Conservation (phyloP, 1,140 invertebrate species). For the Nasonia longicornis region DNA sequence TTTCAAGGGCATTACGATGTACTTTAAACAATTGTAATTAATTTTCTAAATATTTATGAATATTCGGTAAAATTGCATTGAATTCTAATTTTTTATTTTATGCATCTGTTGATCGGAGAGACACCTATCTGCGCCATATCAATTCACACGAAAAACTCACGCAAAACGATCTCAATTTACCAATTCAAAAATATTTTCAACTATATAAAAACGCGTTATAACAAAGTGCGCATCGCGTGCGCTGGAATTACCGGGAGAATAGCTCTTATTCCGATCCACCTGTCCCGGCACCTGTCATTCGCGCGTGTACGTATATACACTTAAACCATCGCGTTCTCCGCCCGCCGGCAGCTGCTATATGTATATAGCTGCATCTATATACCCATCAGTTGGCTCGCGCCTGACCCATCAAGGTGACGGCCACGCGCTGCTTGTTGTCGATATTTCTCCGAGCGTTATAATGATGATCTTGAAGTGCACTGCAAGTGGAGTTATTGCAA, state of each 20-base stretch:
- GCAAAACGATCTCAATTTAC: too few species aligned
- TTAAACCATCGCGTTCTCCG: slow-evolving; percentile 11
- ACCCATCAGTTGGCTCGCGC: background rate
- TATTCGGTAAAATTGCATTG: too few species aligned
- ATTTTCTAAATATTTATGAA: too few species aligned
- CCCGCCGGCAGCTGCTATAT: slow-evolving; percentile 2
- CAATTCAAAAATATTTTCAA: too few species aligned
- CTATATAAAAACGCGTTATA: background rate
- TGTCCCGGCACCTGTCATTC: slow-evolving; percentile 18
- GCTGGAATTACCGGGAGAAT: background rate
- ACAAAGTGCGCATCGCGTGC: background rate
- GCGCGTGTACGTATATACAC: background rate
- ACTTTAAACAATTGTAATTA: too few species aligned
- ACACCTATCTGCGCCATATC: too few species aligned
- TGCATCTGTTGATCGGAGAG: too few species aligned
- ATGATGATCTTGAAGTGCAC: background rate
- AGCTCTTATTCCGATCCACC: slow-evolving; percentile 11
- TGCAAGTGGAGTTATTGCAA: too few species aligned
- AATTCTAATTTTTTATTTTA: too few species aligned
- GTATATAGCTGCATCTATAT: background rate
- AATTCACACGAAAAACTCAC: too few species aligned
- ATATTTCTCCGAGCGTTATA: background rate
- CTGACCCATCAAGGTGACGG: background rate
- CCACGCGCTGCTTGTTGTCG: slow-evolving; percentile 12
- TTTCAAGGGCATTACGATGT: too few species aligned